Conservation (phyloP, 2,113 vertebrate genomes). For the Prolemur simus region DNA sequence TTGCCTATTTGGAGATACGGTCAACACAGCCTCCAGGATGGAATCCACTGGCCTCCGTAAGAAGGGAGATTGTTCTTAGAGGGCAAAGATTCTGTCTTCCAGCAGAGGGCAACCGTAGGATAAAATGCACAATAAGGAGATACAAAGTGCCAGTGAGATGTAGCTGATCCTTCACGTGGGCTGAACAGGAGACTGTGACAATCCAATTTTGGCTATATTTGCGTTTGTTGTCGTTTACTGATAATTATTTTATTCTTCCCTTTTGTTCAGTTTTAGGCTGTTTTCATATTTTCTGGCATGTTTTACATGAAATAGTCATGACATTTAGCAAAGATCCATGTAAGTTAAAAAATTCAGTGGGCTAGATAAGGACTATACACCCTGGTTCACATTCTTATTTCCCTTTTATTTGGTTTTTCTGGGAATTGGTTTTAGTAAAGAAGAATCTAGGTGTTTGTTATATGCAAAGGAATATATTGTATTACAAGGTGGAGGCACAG, state of each 20-base stretch:
- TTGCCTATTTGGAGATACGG: constrained; percentile 95
- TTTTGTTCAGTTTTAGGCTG: not conserved
- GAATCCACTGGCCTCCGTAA: constrained; percentile 97
- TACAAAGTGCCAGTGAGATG: not conserved
- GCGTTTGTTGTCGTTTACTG: not conserved
- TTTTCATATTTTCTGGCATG: not conserved
- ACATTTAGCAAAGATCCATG: not conserved
- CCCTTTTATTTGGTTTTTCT: not conserved
- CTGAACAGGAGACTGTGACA: not conserved
- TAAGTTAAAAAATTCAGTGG: not conserved
- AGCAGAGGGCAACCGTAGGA: constrained; percentile 73
- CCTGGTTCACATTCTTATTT: not conserved
- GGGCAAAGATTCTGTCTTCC: not conserved
- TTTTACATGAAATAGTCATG: not conserved
- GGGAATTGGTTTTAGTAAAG: not conserved
- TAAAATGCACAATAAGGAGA: not conserved
- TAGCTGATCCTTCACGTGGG: not conserved
- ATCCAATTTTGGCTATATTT: not conserved
- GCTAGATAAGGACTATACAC: not conserved
- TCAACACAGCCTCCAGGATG: constrained; percentile 97
- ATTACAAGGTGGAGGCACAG: not conserved
- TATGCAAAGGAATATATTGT: not conserved
- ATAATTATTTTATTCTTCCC: not conserved
- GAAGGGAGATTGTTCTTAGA: constrained; percentile 67
- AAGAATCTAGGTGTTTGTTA: not conserved